phyloP scores from a whole-genome alignment of 2,888 invertebrate species.

The Mimachlamys varia region DNA sequence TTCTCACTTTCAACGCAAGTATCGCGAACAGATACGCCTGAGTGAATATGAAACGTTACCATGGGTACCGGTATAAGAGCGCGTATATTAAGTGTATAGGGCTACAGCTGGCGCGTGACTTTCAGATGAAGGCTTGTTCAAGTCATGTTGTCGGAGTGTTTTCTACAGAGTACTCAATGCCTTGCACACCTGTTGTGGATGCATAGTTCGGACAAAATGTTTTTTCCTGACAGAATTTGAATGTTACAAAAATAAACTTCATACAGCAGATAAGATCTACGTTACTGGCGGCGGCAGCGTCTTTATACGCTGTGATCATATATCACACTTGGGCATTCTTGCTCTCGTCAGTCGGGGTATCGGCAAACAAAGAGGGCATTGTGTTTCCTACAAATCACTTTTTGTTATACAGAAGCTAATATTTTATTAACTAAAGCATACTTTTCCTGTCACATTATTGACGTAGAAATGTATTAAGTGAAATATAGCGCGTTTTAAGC shows the following conservation, averaged over 20 bases:
- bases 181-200: background rate
- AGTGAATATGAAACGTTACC: conserved; percentile 32
- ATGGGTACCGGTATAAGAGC: background rate
- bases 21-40: background rate
- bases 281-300: background rate
- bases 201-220: background rate
- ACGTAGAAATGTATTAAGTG: background rate
- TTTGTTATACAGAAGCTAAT: background rate
- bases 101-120: background rate
- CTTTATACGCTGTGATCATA: no score
- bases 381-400: background rate
- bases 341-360: background rate
- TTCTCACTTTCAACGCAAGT: conserved; percentile 29
- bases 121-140: background rate
- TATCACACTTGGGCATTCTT: background rate
- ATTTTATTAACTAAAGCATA: background rate
- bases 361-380: background rate
- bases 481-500: background rate
- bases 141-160: background rate
- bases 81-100: background rate
- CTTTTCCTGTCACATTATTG: background rate
- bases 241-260: background rate
- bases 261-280: background rate
- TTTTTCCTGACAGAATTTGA: background rate
- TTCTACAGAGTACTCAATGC: background rate